phyloP scores from a whole-genome alignment of 2,888 invertebrate species.

The Spilosoma lubricipeda region DNA sequence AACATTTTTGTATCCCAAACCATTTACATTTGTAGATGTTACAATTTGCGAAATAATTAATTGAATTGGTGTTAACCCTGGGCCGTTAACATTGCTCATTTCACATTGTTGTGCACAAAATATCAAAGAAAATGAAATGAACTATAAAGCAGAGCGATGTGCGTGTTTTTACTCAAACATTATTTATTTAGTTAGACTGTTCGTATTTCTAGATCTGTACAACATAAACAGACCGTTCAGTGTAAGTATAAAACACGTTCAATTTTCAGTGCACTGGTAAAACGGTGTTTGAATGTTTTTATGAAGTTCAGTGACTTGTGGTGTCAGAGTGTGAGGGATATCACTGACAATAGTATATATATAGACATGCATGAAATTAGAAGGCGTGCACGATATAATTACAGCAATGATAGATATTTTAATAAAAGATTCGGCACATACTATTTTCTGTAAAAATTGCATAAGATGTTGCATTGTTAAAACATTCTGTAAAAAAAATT shows the following conservation, averaged over 20 bases:
- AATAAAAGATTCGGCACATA: background rate
- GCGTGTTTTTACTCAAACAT: constrained; percentile 6
- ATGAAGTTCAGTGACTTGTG: constrained; percentile 50
- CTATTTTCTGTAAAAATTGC: no score
- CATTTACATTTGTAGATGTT: background rate
- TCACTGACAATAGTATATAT: constrained; percentile 54
- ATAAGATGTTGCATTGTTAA: no score
- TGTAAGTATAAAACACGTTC: constrained; percentile 12
- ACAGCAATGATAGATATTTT: background rate
- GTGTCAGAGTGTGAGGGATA: constrained; percentile 35
- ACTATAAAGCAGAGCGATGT: constrained; percentile 19
- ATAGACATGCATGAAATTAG: constrained; percentile 55
- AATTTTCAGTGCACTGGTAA: constrained; percentile 19
- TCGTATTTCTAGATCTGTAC: constrained; percentile 12
- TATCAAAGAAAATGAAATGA: constrained; percentile 33
- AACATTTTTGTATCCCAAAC: background rate
- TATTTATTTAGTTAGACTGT: constrained; percentile 13
- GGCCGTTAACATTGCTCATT: constrained; percentile 17
- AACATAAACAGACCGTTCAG: constrained; percentile 11
- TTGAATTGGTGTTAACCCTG: background rate
- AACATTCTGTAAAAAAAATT: no score
- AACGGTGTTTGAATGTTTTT: constrained; percentile 26
- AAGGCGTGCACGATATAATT: constrained; percentile 36
- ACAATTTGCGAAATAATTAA: background rate
- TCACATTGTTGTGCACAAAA: constrained; percentile 28